Evolutionary conservation across 2,113 vertebrate species (phyloP).

Genomic region (Nicator chloris): DNA sequence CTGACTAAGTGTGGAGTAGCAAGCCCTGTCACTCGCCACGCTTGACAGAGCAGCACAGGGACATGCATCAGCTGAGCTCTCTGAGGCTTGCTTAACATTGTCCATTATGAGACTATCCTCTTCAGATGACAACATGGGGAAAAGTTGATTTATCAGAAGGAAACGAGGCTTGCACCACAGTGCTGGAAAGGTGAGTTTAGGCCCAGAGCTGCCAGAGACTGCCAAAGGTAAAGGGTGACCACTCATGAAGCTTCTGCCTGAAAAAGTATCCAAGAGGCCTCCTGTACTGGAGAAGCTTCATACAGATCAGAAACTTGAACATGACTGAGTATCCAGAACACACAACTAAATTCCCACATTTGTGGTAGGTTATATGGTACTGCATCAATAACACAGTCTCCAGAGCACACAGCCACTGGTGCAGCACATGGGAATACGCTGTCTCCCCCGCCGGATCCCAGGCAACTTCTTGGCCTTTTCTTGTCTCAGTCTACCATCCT

Average conservation of each 20-base stretch:
- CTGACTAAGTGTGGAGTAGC: neutral
- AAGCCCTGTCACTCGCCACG: neutral
- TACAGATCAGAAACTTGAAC: neutral
- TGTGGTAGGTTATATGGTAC: fast-evolving
- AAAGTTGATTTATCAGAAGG: neutral
- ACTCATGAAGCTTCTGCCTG: neutral
- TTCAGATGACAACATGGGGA: neutral
- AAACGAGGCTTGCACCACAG: neutral
- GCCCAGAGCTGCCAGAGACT: neutral
- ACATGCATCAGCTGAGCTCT: neutral
- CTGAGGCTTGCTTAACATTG: neutral
- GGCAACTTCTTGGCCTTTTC: neutral
- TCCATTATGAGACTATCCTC: neutral
- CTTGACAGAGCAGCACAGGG: neutral
- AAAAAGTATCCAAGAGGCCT: neutral
- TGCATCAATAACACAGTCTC: neutral
- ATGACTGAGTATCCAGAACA: neutral
- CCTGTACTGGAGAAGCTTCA: neutral
- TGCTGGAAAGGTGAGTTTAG: neutral
- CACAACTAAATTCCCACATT: neutral
- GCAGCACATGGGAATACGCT: neutral
- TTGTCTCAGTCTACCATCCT: neutral
- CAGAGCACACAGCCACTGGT: neutral
- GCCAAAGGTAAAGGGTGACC: neutral
- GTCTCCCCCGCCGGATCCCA: neutral